Evolutionary conservation across 1,140 invertebrate genomes (phyloP), one percentile per base, ranked within the genome.

Genomic region (Drosophila navojoa): DNA sequence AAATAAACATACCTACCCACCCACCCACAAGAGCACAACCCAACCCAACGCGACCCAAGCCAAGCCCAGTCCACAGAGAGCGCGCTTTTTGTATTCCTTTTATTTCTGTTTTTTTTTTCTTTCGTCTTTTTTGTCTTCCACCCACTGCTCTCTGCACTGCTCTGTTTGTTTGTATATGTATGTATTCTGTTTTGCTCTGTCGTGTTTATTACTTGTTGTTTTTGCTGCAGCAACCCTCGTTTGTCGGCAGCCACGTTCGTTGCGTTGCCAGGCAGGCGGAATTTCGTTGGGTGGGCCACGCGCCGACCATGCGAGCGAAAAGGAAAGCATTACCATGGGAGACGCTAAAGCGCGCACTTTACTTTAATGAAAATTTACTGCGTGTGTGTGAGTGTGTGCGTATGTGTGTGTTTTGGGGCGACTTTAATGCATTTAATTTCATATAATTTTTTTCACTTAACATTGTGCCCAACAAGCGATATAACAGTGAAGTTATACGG

Each of bases 141-240:
- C 7, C 11, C 13, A 15, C 57, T 53, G 19, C 11, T 29, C 27
- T 32, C 27, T 16, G 25, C 38, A 15, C 38, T 44, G 13, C 16
- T 50, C 29, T 9, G 29, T 62, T 53, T 67, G 38, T 29, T 29
- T n/a, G 25, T 35, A 7, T 60, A 52, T 59, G 64, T 42, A 49
- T 50, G 11, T 57, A 35, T 54, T 60, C 1, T 53, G 60, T 71
- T 45, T 57, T 35, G 40, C 71, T 58, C 45, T 64, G 52, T 58
- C 67, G 66, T 82, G 68, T 79, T 85, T 79, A 77, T 84, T 84
- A 76, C 81, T 44, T 77, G 57, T 67, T 72, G 68, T 63, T 71
- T 6, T 50, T 60, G 61, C 49, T 69, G 50, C 7, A 71, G 53
- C 72, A 70, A 71, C 72, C 72, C 72, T 62, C 72, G 60, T 29